phyloP scores from a whole-genome alignment of 2,888 invertebrate genomes.

The Carcina quercana region DNA sequence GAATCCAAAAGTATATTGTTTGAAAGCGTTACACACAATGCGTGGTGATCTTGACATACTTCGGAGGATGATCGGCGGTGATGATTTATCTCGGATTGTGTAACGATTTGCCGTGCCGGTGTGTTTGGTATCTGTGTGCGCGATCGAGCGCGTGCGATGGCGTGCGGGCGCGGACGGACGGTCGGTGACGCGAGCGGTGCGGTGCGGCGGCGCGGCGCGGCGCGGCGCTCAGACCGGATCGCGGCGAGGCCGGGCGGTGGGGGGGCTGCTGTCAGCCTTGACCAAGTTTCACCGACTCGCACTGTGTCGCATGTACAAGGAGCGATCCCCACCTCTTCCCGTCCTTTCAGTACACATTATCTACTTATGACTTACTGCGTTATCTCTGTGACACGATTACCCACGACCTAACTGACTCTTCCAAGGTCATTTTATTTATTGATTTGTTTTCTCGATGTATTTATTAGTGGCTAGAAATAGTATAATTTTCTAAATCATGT shows the following conservation, averaged over 20 bases:
- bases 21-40: conserved; percentile 14
- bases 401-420: conserved; percentile 42
- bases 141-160: conserved; percentile 56
- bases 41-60: conserved; percentile 69
- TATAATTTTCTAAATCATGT: too few species aligned
- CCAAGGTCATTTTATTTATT: conserved; percentile 34
- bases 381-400: conserved; percentile 64
- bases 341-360: conserved; percentile 44
- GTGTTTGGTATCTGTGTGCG: conserved; percentile 53
- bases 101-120: conserved; percentile 52
- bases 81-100: conserved; percentile 67
- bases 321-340: conserved; percentile 71
- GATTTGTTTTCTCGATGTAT: background rate
- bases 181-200: conserved; percentile 44
- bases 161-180: conserved; percentile 30
- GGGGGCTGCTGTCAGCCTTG: conserved; percentile 58
- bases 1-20: too few species aligned
- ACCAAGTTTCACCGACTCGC: conserved; percentile 72
- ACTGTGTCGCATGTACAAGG: conserved; percentile 68
- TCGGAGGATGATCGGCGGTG: conserved; percentile 53
- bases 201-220: conserved; percentile 38
- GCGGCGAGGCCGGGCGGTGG: conserved; percentile 30
- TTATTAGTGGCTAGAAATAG: too few species aligned
- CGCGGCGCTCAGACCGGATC: conserved; percentile 32
- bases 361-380: conserved; percentile 39